These are phyloP conservation scores for Tyrophagus putrescentiae DNA, from an alignment of 1,140 invertebrate species.

Conservation along the genomic window DNA sequence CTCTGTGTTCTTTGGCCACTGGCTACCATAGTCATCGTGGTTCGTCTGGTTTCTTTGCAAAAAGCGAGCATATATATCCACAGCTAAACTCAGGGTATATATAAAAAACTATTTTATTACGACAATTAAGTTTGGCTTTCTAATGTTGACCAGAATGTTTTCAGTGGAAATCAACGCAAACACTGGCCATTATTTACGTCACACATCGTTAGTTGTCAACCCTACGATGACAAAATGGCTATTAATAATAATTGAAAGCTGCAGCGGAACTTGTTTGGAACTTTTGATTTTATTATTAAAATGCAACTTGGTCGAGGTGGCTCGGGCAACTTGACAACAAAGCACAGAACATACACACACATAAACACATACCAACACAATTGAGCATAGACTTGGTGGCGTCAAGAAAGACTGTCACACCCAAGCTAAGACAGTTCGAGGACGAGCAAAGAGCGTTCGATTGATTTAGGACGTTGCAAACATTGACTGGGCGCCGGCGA, in stretches of 20 bases:
- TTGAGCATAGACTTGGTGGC: neutral
- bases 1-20: too few species aligned
- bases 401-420: conserved; percentile 11
- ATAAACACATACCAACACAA: neutral
- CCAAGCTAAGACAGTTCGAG: conserved; percentile 12
- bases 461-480: conserved; percentile 10
- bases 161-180: too few species aligned
- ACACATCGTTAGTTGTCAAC: conserved; percentile 12
- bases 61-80: too few species aligned
- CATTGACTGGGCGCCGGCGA: too few species aligned
- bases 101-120: conserved; percentile 5
- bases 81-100: too few species aligned
- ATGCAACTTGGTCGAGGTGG: too few species aligned
- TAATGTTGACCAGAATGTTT: neutral
- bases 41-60: too few species aligned
- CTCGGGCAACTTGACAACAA: neutral
- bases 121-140: conserved; percentile 11
- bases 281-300: conserved; percentile 12
- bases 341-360: neutral
- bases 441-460: conserved; percentile 5
- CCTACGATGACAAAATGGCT: conserved; percentile 13
- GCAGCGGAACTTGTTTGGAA: conserved; percentile 5
- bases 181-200: conserved; percentile 12
- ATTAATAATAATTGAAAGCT: conserved; percentile 11
- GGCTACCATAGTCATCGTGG: too few species aligned